A percentile compares a stretch with the other conserved stretches of the same genome.
Evolutionary conservation across 2,888 invertebrate species (phyloP).

Genomic region (Euzophera pinguis): DNA sequence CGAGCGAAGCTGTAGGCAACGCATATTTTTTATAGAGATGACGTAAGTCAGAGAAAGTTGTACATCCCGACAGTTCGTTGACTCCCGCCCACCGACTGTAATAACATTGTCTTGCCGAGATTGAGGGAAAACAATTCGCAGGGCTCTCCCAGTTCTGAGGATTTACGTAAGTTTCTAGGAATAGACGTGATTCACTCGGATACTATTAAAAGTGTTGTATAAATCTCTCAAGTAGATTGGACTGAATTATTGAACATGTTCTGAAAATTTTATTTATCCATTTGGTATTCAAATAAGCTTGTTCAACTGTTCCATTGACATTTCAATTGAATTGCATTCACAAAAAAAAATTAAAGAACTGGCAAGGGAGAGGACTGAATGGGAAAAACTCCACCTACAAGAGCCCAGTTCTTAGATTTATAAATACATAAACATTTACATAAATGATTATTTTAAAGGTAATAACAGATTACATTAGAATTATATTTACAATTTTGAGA

Average conservation of each 20-base stretch:
- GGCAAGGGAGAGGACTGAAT: no score
- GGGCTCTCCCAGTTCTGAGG: constrained; percentile 22
- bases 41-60: constrained; percentile 16
- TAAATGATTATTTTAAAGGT: no score
- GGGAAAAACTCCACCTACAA: no score
- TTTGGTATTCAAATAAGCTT: neutral
- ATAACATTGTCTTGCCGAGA: constrained; percentile 30
- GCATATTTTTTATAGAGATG: neutral
- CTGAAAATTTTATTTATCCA: neutral
- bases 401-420: no score
- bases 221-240: constrained; percentile 3
- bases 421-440: no score
- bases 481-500: no score
- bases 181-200: constrained; percentile 13
- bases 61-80: constrained; percentile 36
- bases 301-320: neutral
- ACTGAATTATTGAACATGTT: neutral
- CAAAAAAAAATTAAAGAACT: no score
- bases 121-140: constrained; percentile 42
- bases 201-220: constrained; percentile 8
- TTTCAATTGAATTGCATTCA: no score
- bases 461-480: no score
- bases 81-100: constrained; percentile 33
- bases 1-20: neutral
- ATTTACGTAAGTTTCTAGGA: constrained; percentile 35